These are phyloP conservation scores for Bothrops jararaca DNA, from an alignment of 2,113 vertebrate species.

Conservation along the genomic window DNA sequence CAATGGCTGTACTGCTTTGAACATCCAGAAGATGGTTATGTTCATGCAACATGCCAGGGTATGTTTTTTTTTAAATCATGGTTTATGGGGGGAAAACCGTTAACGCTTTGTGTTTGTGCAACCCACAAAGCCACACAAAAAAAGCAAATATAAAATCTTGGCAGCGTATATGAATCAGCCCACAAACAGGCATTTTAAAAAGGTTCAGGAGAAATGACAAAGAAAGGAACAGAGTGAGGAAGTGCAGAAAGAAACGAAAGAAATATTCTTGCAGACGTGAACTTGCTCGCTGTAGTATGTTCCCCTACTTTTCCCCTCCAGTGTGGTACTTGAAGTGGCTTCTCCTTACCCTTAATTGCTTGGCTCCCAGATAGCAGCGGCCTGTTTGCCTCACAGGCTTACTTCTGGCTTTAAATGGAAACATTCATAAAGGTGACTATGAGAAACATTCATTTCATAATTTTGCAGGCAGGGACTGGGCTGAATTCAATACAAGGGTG, in stretches of 20 bases:
- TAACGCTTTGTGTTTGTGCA: background rate
- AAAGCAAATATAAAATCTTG: background rate
- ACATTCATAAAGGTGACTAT: constrained; percentile 18
- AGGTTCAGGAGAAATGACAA: background rate
- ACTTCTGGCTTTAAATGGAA: constrained; percentile 42
- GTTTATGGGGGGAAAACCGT: background rate
- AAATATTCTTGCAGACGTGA: background rate
- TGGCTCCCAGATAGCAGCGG: constrained; percentile 5
- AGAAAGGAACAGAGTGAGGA: background rate
- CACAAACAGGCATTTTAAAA: background rate
- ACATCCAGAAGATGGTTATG: background rate
- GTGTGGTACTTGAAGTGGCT: constrained; percentile 32
- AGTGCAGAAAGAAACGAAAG: background rate
- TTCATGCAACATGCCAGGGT: background rate
- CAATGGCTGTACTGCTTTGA: background rate
- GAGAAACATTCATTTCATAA: background rate
- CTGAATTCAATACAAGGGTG: background rate
- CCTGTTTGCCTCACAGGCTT: fast-evolving
- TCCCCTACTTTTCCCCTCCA: background rate
- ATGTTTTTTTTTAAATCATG: background rate
- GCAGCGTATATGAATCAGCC: background rate
- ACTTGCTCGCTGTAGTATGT: constrained; percentile 5
- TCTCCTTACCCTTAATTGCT: constrained; percentile 14
- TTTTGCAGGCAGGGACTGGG: background rate
- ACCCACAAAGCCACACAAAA: background rate